Evolutionary conservation across 2,113 vertebrate species (phyloP).

Genomic region (Romanogobio albipinnatus): DNA sequence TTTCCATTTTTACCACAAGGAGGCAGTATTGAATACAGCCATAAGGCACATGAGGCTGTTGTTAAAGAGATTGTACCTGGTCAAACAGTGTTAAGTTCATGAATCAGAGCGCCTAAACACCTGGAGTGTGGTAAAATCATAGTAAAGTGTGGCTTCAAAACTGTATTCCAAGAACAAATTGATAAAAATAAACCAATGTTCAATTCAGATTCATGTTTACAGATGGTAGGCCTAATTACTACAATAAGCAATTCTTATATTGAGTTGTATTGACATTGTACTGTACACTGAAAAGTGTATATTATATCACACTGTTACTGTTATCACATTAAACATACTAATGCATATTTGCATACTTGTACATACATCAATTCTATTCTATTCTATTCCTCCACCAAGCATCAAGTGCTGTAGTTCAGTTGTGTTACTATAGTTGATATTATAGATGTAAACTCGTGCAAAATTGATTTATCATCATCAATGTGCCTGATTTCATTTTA

Average conservation of each 20-base stretch:
- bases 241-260: not conserved
- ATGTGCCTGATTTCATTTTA: not conserved
- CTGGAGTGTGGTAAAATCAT: not conserved
- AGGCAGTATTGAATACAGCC: constrained; percentile 15
- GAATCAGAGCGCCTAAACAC: not conserved
- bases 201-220: not conserved
- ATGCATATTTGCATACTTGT: too few species aligned
- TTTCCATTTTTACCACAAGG: constrained; percentile 5
- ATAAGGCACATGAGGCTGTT: not conserved
- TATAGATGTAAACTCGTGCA: not conserved
- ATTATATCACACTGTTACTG: not conserved
- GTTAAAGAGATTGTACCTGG: not conserved
- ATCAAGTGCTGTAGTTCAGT: not conserved
- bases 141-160: not conserved
- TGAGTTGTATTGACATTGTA: not conserved
- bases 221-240: not conserved
- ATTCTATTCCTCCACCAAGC: not conserved
- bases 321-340: not conserved
- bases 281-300: not conserved
- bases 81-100: not conserved
- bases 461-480: not conserved
- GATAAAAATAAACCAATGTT: not conserved
- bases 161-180: not conserved
- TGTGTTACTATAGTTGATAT: not conserved
- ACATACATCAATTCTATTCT: not conserved